Conservation (phyloP, 2,113 vertebrate genomes). For the Pseudorectes ferrugineus region DNA sequence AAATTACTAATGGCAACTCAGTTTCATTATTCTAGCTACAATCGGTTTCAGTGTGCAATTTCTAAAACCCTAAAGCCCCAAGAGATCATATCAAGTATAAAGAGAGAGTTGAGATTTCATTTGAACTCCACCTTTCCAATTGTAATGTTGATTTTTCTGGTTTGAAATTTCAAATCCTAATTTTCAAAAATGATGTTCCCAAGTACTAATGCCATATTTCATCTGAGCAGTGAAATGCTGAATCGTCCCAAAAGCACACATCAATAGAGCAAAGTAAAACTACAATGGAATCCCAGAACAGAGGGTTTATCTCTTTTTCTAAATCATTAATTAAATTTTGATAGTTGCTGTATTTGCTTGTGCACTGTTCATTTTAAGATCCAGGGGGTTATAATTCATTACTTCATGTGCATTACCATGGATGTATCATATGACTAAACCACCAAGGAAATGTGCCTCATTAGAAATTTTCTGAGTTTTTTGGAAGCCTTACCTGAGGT, state of each 20-base stretch:
- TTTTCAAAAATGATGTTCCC: not conserved
- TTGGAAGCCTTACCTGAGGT: not conserved
- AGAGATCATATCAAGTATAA: not conserved
- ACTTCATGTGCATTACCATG: not conserved
- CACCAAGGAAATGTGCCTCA: not conserved
- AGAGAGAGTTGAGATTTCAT: not conserved
- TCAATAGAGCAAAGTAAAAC: not conserved
- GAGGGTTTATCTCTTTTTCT: not conserved
- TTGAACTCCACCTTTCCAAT: not conserved
- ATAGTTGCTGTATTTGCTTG: not conserved
- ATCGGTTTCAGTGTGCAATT: not conserved
- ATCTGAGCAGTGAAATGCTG: not conserved
- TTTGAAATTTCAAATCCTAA: not conserved
- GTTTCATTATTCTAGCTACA: not conserved
- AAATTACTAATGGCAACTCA: not conserved
- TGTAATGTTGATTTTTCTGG: not conserved
- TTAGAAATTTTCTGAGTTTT: not conserved
- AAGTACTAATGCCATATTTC: not conserved
- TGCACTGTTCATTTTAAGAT: not conserved
- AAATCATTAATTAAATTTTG: not conserved
- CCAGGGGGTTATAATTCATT: accelerated
- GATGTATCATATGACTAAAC: not conserved
- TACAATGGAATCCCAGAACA: not conserved
- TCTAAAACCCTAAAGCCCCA: not conserved
- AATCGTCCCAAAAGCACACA: not conserved